Base-by-base conservation (phyloP, 2,113 vertebrate genomes). In the Willisornis vidua region DNA sequence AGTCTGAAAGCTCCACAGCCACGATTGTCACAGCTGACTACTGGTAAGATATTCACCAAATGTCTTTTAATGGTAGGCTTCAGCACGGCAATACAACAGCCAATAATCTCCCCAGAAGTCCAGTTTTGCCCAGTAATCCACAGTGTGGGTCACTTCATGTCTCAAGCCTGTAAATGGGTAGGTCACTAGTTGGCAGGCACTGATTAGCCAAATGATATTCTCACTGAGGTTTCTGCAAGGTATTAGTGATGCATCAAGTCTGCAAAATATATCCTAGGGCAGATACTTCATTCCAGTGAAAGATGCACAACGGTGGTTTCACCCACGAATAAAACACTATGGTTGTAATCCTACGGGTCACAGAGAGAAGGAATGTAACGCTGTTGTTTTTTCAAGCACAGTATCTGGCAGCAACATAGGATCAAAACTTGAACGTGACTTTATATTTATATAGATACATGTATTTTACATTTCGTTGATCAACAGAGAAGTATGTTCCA, bases 391-490 rank as follows among this genome's bases (percentile, higher is more conserved):
- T 93, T 59, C 58, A 97, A 97, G 95, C 97, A 97, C 96, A 96
- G 97, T 81, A 97, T 95, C 87, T 94, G 97, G 97, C 96, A 97
- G 98, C 97, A 97, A 97, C 92, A 96, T 85, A 88, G 95, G 96
- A 96, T 97, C 91, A 85, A 93, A 96, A 96, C 89, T 94, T 25
- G 14, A 96, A 96, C 85, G 97, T 89, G 90, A 97, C 95, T 97
- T 95, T 96, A 95, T 97, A 97, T 97, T 96, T 96, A 95, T 97
- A 98, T 89, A 98, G 97, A 95, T 97, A 97, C 96, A 97, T 19
- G 92, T 98, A 98, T 97, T 96, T 98, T 98, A 98, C 98, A 98
- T 85, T 97, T 93, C 68, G 83, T 93, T 55, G 97, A 97, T 82
- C 96, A 97, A 97, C 78, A 92, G 67, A 93, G 94, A 93, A 97